A percentile compares a stretch with the other conserved stretches of the same genome.
Evolutionary conservation across 35 echinoderm and acorn worm genomes (phyloP).

Genomic region (Heliocidaris tuberculata): DNA sequence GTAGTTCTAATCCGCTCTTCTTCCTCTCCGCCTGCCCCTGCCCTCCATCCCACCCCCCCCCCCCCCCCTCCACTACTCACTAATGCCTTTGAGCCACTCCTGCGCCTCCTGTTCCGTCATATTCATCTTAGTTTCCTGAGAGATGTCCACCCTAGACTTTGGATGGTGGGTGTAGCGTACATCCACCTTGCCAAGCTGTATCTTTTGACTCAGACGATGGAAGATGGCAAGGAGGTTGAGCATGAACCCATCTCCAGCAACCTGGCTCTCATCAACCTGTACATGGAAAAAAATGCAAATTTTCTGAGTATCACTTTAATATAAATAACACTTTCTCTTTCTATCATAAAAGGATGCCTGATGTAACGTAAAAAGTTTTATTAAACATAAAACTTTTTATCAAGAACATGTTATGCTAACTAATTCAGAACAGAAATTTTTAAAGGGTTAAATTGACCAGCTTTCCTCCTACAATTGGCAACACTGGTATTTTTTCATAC

Average conservation of each 20-base stretch:
- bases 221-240: conserved; percentile 82
- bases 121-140: conserved; percentile 82
- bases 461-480: no score
- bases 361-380: no score
- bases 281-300: neutral
- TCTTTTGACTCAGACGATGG: conserved; percentile 82
- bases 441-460: no score
- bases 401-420: no score
- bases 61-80: conserved; percentile 23
- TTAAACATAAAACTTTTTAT: no score
- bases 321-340: neutral
- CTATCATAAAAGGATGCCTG: neutral
- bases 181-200: conserved; percentile 81
- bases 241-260: conserved; percentile 96
- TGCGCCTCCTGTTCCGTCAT: conserved; percentile 70
- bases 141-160: conserved; percentile 76
- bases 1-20: no score
- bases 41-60: neutral
- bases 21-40: neutral
- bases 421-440: no score
- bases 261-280: conserved; percentile 88
- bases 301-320: neutral
- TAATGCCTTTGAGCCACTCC: conserved; percentile 71
- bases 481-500: no score
- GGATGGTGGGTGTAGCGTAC: conserved; percentile 85